Evolutionary conservation across 2,888 invertebrate species (phyloP), one percentile per base, ranked within the genome.

Genomic region (Aromia moschata): DNA sequence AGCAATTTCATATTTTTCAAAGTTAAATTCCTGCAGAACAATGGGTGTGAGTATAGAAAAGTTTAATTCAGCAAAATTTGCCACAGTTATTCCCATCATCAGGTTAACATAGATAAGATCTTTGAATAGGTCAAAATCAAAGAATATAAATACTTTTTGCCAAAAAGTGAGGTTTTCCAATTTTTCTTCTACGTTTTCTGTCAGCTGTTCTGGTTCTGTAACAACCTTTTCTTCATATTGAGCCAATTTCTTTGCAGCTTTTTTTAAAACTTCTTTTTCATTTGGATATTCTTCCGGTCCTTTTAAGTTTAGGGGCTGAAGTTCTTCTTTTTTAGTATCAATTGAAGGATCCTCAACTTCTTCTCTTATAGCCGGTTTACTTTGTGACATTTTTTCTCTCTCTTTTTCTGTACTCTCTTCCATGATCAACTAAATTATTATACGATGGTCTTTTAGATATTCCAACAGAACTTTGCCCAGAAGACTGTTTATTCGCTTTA

Each of bases 31-130:
- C 12, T 83, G 84, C n/a, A 91, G 79, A 67, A 91, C 88, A 64
- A 90, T 89, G 0, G 91, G 90, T 0, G 89, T 90, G 45, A 91
- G 72, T 45, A 90, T 84, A 1, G 90, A 88, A 74, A 91, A 91
- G 75, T 91, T 91, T 3, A 90, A 70, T 76, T 91, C 91, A 2
- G 86, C 87, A 70, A 90, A 90, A 72, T 87, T 87, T 0, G 89
- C 89, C 33, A 90, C 80, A 0, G 89, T 90, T 44, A 90, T 82
- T 0, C 91, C 91, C 52, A 90, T 74, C 83, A 90, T 89, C 10
- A 90, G 80, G 70, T 89, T 90, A 1, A 90, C 84, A 69, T 87
- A 91, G 2, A 87, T 85, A 10, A 85, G 84, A 77, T 91, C 90
- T 67, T 86, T 85, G 53, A 91, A 76, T 46, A 91, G 81, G 74